These are phyloP conservation scores for Caenorhabditis doughertyi DNA, from an alignment of 2,888 invertebrate genomes.

Conservation along the genomic window DNA sequence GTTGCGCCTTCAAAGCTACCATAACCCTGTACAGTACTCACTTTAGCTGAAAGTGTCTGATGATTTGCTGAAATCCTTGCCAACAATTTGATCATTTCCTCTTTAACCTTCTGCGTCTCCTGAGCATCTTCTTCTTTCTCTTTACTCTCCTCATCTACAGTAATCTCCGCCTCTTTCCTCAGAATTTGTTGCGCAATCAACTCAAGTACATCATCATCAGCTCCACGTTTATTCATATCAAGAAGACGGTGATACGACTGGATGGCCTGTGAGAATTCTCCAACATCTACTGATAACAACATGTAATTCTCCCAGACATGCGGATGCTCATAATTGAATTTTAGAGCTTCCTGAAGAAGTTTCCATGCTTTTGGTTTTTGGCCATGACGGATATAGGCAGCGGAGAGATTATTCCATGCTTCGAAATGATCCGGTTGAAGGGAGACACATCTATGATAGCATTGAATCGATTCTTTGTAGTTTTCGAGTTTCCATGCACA, in stretches of 20 bases:
- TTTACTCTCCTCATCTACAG: background rate
- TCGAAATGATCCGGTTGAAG: conserved; percentile 88
- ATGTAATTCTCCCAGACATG: conserved; percentile 96
- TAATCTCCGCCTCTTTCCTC: conserved; percentile 43
- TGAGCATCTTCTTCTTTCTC: conserved; percentile 1
- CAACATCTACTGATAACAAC: conserved; percentile 91
- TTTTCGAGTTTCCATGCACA: conserved; percentile 80
- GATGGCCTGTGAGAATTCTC: conserved; percentile 89
- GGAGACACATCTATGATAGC: conserved; percentile 74
- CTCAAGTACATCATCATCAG: conserved; percentile 69
- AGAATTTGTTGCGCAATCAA: conserved; percentile 62
- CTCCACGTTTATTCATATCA: conserved; percentile 86
- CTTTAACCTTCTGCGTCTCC: conserved; percentile 37
- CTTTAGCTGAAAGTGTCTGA: conserved; percentile 66
- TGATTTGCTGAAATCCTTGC: conserved; percentile 66
- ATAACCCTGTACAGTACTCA: background rate
- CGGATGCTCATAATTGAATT: conserved; percentile 94
- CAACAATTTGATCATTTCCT: conserved; percentile 66
- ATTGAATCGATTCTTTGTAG: conserved; percentile 68
- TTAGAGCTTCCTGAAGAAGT: conserved; percentile 88
- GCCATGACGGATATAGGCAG: conserved; percentile 92
- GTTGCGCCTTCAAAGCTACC: too few relatives aligned
- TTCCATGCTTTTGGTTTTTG: conserved; percentile 87
- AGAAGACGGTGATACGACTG: conserved; percentile 91
- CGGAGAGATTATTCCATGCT: conserved; percentile 98